These are phyloP conservation scores for Corythoichthys intestinalis DNA, from an alignment of 2,113 vertebrate genomes.

Conservation along the genomic window DNA sequence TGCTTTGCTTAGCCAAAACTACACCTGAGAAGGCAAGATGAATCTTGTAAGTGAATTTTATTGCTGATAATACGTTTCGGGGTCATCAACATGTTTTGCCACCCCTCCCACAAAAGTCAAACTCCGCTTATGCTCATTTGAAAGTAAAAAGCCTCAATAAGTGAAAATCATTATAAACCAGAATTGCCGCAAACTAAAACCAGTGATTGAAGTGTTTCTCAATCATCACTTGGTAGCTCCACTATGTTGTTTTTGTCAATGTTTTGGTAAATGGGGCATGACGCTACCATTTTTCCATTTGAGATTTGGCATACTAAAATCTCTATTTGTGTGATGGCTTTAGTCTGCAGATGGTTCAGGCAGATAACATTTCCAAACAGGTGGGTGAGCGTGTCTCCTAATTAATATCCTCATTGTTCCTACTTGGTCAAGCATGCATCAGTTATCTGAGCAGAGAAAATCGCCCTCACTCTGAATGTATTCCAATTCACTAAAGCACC, in stretches of 20 bases:
- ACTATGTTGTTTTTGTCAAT: constrained; percentile 41
- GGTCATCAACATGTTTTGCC: too few species aligned
- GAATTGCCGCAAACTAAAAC: neutral
- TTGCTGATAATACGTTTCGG: too few species aligned
- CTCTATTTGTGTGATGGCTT: constrained; percentile 43
- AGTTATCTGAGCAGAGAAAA: constrained; percentile 31
- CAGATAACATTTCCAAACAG: constrained; percentile 38
- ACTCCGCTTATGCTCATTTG: neutral
- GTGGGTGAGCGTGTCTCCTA: constrained; percentile 42
- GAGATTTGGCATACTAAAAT: constrained; percentile 57
- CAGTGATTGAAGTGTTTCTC: constrained; percentile 25
- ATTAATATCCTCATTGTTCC: constrained; percentile 57
- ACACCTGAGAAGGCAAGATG: too few species aligned
- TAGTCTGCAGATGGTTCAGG: constrained; percentile 40
- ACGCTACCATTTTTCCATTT: constrained; percentile 50
- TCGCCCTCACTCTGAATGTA: constrained; percentile 25
- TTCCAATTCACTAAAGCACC: constrained; percentile 40
- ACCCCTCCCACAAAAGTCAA: too few species aligned
- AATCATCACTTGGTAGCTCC: constrained; percentile 41
- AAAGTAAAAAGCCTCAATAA: neutral
- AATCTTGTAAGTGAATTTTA: too few species aligned
- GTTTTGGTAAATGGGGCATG: constrained; percentile 64
- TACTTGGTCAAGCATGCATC: constrained; percentile 50
- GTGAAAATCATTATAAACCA: neutral
- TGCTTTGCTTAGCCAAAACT: too few species aligned